Evolutionary conservation across 2,797 vertebrate species (phyloP).

Genomic region (Syngnathus rostellatus): DNA sequence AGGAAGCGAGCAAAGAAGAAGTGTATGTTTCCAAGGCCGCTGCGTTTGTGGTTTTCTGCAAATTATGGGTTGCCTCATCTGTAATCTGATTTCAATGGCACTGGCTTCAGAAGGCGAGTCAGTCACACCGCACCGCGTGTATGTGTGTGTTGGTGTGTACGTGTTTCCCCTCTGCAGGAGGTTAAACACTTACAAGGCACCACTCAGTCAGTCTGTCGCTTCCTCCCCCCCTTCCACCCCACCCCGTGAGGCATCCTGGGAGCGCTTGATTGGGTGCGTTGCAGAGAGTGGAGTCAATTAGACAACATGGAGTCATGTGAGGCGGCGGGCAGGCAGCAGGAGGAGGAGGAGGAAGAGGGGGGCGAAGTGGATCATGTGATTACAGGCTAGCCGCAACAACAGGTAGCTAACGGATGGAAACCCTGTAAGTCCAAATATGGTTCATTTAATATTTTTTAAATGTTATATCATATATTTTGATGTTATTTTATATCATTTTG

Average conservation of each 20-base stretch:
- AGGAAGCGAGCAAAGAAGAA: constrained; percentile 34
- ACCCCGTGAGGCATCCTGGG: constrained; percentile 49
- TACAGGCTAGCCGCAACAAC: constrained; percentile 20
- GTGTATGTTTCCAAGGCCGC: constrained; percentile 69
- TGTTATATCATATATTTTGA: too few species aligned
- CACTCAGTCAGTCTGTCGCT: constrained; percentile 56
- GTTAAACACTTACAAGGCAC: constrained; percentile 64
- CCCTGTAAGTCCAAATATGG: background rate
- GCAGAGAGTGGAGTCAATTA: constrained; percentile 54
- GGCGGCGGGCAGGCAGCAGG: constrained; percentile 12
- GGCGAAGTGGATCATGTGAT: constrained; percentile 6
- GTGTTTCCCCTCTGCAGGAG: constrained; percentile 45
- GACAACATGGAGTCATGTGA: constrained; percentile 52
- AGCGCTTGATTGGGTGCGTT: constrained; percentile 56
- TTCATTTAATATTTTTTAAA: background rate
- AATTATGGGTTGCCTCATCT: constrained; percentile 59
- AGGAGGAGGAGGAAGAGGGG: constrained; percentile 13
- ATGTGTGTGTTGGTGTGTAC: constrained; percentile 21
- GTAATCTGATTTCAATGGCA: constrained; percentile 72
- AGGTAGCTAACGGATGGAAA: constrained; percentile 24
- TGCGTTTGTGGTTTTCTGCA: constrained; percentile 58
- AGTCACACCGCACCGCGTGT: constrained; percentile 58
- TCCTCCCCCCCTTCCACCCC: background rate
- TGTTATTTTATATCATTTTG: too few species aligned
- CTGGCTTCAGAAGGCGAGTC: constrained; percentile 65